Evolutionary conservation across 2,888 invertebrate species (phyloP).

Genomic region (Drosophila conformis): DNA sequence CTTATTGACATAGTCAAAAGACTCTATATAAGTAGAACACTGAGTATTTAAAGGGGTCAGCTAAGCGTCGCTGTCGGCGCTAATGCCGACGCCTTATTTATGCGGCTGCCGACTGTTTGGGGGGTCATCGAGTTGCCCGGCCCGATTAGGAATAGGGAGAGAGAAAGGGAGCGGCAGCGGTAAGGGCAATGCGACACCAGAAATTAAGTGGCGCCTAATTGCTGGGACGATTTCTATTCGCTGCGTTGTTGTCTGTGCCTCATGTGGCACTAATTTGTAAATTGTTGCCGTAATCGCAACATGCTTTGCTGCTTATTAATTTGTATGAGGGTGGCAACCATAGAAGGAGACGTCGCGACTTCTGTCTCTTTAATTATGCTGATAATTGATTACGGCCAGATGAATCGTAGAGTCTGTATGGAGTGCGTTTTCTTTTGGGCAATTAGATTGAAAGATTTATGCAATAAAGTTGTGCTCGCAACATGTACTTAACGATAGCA

Average conservation of each 20-base stretch:
- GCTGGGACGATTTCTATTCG: conserved; percentile 42
- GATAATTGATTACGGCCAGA: conserved; percentile 70
- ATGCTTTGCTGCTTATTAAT: conserved; percentile 75
- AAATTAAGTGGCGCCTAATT: conserved; percentile 60
- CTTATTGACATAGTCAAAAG: conserved; percentile 3
- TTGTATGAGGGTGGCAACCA: conserved; percentile 64
- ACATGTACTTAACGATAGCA: conserved; percentile 21
- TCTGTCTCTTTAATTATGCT: conserved; percentile 67
- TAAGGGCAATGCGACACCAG: conserved; percentile 30
- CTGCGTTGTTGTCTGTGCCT: conserved; percentile 58
- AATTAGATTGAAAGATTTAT: conserved; percentile 68
- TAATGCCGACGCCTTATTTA: conserved; percentile 67
- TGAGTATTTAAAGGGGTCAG: conserved; percentile 60
- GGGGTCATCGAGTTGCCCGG: conserved; percentile 46
- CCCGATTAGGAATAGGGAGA: neutral
- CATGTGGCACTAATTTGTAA: conserved; percentile 79
- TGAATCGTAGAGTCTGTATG: conserved; percentile 29
- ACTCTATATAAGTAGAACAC: conserved; percentile 5
- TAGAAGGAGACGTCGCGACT: conserved; percentile 42
- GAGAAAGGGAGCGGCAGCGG: conserved; percentile 4
- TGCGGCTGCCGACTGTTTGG: conserved; percentile 52
- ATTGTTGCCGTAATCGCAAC: conserved; percentile 78
- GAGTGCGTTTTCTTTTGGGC: conserved; percentile 39
- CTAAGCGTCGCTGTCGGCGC: conserved; percentile 59
- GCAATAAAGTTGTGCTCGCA: conserved; percentile 21